Evolutionary conservation across 1,140 invertebrate genomes (phyloP).

Genomic region (Charaxes varanes): DNA sequence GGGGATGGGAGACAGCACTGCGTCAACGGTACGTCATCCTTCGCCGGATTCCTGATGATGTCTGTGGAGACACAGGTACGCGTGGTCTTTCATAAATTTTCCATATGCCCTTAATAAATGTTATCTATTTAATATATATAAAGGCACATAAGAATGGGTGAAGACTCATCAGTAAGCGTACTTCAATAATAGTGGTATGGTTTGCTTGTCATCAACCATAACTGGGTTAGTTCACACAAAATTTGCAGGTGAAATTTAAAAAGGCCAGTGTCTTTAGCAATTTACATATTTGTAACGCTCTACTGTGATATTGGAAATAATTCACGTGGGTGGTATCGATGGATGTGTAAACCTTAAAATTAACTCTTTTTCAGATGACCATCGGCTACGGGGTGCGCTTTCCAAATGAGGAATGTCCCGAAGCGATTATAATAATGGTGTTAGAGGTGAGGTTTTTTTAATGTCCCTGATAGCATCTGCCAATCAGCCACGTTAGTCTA

Average conservation of each 20-base stretch:
- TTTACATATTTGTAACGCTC: no score
- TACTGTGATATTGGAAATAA: no score
- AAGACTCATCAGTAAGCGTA: no score
- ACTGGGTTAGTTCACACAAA: no score
- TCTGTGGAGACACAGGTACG: constrained; percentile 77
- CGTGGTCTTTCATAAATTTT: no score
- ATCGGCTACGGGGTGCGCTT: constrained; percentile 84
- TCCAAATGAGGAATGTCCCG: constrained; percentile 89
- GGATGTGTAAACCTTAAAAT: neutral
- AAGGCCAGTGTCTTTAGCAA: no score
- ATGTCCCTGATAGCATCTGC: neutral
- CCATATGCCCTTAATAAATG: no score
- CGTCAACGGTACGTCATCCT: constrained; percentile 70
- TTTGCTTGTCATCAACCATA: no score
- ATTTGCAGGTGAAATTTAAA: no score
- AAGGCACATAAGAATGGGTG: neutral
- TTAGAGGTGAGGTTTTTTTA: constrained; percentile 42
- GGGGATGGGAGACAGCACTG: constrained; percentile 64
- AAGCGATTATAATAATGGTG: constrained; percentile 84
- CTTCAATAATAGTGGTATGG: no score
- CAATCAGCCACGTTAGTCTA: neutral
- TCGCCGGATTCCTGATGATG: constrained; percentile 76
- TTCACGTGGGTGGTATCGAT: neutral
- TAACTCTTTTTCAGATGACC: constrained; percentile 61
- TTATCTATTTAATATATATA: neutral